Base-by-base conservation (phyloP, 2,797 vertebrate species). In the Erpetoichthys calabaricus region DNA sequence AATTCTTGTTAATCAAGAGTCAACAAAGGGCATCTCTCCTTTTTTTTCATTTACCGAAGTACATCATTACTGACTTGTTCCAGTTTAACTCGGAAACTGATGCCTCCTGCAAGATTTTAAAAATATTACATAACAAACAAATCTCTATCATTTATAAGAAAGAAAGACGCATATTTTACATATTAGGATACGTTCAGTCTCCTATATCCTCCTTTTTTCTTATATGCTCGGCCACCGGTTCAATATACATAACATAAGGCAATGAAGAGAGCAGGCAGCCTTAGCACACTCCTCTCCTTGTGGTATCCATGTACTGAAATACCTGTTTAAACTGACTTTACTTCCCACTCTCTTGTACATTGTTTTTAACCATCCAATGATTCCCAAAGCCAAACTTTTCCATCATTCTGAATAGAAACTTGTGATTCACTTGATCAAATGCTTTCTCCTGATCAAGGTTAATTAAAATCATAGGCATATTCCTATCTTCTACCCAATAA, bases 371-470 rank as follows among this genome's bases (percentile, higher is more conserved):
- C 44, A 56, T 3, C 44, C 3, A 2, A 56, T 3, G 4, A 46
- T 10, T 10, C 4, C 55, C 55, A 8, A 56, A 45, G 3, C 55
- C 55, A 7, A 56, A n/a, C 3, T 45, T 44, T 25, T 3, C 8
- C 45, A 56, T 10, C 10, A 56, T 44, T 10, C 10, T 8, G 42
- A 56, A 56, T 4, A 56, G 8, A 10, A 56, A 56, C 3, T 45
- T 45, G 8, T 45, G 55, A 9, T 56, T 44, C 7, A 56, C 44
- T 4, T 10, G 43, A 45, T 56, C 55, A 56, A 56, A 56, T 2
- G 55, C 55, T 45, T 56, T 56, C 45, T 45, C 44, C 6, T 45
- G 55, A 8, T 56, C 55, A 4, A 56, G 8, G 5, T 41, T 41
- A 6, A 56, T 45, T 45, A 56, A 8, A 4, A 45, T 9, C 8